Conservation (phyloP, 2,113 vertebrate species). For the Atrichornis clamosus region DNA sequence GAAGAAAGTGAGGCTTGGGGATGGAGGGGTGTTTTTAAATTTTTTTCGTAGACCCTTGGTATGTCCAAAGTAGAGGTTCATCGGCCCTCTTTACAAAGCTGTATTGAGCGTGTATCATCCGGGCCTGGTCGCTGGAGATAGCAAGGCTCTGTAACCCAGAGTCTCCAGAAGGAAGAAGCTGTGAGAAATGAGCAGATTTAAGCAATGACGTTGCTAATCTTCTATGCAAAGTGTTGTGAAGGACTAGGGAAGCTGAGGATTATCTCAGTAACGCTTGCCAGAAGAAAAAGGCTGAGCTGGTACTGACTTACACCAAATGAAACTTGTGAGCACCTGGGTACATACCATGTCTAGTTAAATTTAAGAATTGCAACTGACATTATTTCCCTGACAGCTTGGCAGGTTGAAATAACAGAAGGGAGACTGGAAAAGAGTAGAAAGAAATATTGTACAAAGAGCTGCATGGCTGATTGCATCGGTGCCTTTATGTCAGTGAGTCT, state of each 20-base stretch:
- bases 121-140: not conserved
- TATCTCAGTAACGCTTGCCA: not conserved
- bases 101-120: not conserved
- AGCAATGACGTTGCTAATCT: not conserved
- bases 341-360: not conserved
- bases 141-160: not conserved
- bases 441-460: not conserved
- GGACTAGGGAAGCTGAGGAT: not conserved
- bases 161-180: not conserved
- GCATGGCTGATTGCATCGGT: not conserved
- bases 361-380: not conserved
- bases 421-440: not conserved
- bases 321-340: not conserved
- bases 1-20: not conserved
- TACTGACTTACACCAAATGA: not conserved
- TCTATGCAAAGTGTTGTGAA: not conserved
- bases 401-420: conserved; percentile 28
- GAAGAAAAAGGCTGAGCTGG: not conserved
- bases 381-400: not conserved
- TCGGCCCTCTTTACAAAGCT: not conserved
- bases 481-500: not conserved
- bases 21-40: not conserved
- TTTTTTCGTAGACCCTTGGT: not conserved
- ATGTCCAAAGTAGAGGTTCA: not conserved
- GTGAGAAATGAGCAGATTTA: not conserved